Base-by-base conservation (phyloP, 2,888 invertebrate species). In the Nasonovia ribisnigri region DNA sequence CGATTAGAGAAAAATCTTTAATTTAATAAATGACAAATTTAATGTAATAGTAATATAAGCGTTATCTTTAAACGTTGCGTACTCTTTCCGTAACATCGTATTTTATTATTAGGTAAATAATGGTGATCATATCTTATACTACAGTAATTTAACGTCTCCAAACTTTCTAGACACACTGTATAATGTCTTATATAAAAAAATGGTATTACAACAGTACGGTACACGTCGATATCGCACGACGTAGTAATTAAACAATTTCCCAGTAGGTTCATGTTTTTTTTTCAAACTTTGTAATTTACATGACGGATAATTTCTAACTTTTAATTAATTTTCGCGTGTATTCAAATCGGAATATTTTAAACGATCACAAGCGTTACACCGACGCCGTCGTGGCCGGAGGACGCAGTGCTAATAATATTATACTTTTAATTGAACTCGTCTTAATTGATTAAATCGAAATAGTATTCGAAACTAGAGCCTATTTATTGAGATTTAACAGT, bases 241-340 rank as follows among this genome's bases (percentile, higher is more conserved):
- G 20, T 48, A 36, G 36, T 77, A 77, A 36, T 77, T 77, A 36
- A 8, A 77, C 77, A 36, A 77, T 77, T 77, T 77, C 20, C 20
- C 36, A 77, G 36, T 36, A 36, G 36, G 77, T 77, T 77, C 46
- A 46, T 46, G 20, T 1, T 42, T 36, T 77, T 77, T 77, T 77
- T 77, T 26, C 36, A 60, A 90, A 90, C 90, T 42, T 90, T 90
- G 42, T 42, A 42, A 91, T 84, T 54, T 54, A 84, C 51, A n/a
- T n/a, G 57, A 43, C 86, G 6, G 43, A 84, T 84, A 26, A 26
- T 84, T 90, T 51, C 51, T 51, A 84, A 51, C 51, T 91, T 91
- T 91, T 57, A 57, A 91, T 91, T 86, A 46, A 86, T 91, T 46
- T n/a, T n/a, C 43, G 3, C 91, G 13, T 13, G 67, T n/a, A 26